Percentiles rank a stretch among this genome's conserved stretches.
Evolutionary conservation across 2,113 vertebrate species (phyloP).

Genomic region (Datnioides undecimradiatus): DNA sequence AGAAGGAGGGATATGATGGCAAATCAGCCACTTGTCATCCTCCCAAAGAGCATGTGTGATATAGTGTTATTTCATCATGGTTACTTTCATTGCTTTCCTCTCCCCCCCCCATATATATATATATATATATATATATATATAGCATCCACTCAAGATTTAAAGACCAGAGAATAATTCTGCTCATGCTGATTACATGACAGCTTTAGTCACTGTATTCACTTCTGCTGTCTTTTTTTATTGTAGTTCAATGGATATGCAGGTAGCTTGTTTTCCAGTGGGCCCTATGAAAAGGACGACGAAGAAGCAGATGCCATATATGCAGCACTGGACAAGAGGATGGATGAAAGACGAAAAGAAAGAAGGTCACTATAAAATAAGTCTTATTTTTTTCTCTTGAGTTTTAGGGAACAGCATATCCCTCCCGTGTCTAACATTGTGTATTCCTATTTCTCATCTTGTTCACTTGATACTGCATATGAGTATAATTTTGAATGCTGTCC

Average conservation of each 20-base stretch:
- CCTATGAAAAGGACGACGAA: constrained; percentile 98
- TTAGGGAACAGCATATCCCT: not conserved
- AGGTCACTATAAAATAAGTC: constrained; percentile 80
- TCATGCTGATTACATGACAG: not conserved
- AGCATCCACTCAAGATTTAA: not conserved
- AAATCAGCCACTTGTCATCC: constrained; percentile 22
- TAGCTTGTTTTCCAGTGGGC: constrained; percentile 97
- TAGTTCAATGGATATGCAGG: constrained; percentile 99
- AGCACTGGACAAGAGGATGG: constrained; percentile 97
- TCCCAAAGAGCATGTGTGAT: constrained; percentile 1
- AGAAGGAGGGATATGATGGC: constrained; percentile 16
- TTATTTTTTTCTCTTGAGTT: not conserved
- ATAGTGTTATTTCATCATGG: not conserved
- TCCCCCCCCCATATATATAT: too few species aligned
- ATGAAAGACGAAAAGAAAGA: constrained; percentile 96
- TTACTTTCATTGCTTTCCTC: constrained; percentile 3
- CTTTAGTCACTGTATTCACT: not conserved
- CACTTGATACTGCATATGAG: not conserved
- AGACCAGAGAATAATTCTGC: not conserved
- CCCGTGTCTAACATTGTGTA: too few species aligned
- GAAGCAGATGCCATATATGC: constrained; percentile 98
- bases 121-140: too few species aligned
- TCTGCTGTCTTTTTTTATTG: not conserved
- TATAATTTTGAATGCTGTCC: not conserved
- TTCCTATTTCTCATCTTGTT: not conserved